Base-by-base conservation (phyloP, 2,888 invertebrate genomes). In the Tridacna gigas region DNA sequence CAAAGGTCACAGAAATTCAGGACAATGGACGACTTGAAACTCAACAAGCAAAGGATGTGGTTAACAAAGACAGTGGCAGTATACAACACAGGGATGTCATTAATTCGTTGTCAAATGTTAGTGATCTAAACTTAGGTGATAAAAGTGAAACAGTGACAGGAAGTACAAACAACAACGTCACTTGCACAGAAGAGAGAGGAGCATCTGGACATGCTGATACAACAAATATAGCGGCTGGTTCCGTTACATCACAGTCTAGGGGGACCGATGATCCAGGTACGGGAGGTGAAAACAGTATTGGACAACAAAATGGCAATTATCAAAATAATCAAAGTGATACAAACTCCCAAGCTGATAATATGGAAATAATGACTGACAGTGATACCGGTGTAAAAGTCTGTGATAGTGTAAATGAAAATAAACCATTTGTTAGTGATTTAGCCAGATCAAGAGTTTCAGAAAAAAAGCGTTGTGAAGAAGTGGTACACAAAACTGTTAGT, bases 341-440 rank as follows among this genome's bases (percentile, higher is more conserved):
- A 45, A 74, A 22, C 60, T n/a, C 61, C 22, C 13, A 37, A 22
- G 22, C 9, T 61, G 28, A 28, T 20, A n/a, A 61, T 51, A 20
- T 1, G 12, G 28, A 61, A 74, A 37, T 37, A 7, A 7, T 37
- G 37, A 37, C 37, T 37, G 37, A 37, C 37, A 7, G 37, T 37
- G 20, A 28, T 22, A 37, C 60, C 74, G 63, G 74, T 74, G 56
- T 15, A 61, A 61, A 61, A 74, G 15, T 63, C 61, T 74, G 74
- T 74, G 74, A 74, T 61, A 63, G n/a, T 12, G 20, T 61, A 26
- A 63, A 22, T 7, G n/a, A n/a, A 37, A 15, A 69, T 3, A 22
- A 15, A 20, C 7, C 37, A 28, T 37, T 0, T 15, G 45, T 47
- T 45, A 22, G 47, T 26, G 69, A 47, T 69, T 13, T 37, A 37